Conservation (phyloP, 2,797 vertebrate genomes). For the Enteromius paludinosus region DNA sequence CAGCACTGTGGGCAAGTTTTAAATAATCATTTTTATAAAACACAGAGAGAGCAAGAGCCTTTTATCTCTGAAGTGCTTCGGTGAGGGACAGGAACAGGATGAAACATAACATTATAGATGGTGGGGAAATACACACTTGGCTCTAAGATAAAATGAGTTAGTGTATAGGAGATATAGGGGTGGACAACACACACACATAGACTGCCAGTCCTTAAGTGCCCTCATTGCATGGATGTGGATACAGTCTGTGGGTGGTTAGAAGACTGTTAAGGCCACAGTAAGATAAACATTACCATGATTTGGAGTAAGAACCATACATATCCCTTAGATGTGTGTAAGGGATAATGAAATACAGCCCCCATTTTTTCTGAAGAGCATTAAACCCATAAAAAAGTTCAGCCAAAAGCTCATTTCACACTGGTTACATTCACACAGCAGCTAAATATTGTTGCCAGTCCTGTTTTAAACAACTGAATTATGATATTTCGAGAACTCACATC, state of each 20-base stretch:
- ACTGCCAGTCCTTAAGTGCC: conserved; percentile 40
- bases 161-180: conserved; percentile 39
- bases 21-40: conserved; percentile 54
- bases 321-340: not conserved
- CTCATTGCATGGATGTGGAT: conserved; percentile 44
- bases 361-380: conserved; percentile 34
- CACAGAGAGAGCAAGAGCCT: conserved; percentile 23
- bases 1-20: conserved; percentile 56
- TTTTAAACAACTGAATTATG: not conserved
- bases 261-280: conserved; percentile 32
- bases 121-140: conserved; percentile 17
- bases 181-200: not conserved
- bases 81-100: conserved; percentile 39
- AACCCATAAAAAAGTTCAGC: conserved; percentile 37
- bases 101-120: conserved; percentile 41
- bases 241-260: conserved; percentile 45
- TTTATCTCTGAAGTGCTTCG: conserved; percentile 57
- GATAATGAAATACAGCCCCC: conserved; percentile 43
- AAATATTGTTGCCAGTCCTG: not conserved
- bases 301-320: conserved; percentile 13
- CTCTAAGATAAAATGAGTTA: conserved; percentile 21
- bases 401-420: conserved; percentile 13
- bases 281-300: conserved; percentile 40
- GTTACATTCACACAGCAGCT: not conserved
- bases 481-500: not conserved